These are phyloP conservation scores for Burhinus oedicnemus DNA, from an alignment of 2,113 vertebrate species.

Conservation along the genomic window DNA sequence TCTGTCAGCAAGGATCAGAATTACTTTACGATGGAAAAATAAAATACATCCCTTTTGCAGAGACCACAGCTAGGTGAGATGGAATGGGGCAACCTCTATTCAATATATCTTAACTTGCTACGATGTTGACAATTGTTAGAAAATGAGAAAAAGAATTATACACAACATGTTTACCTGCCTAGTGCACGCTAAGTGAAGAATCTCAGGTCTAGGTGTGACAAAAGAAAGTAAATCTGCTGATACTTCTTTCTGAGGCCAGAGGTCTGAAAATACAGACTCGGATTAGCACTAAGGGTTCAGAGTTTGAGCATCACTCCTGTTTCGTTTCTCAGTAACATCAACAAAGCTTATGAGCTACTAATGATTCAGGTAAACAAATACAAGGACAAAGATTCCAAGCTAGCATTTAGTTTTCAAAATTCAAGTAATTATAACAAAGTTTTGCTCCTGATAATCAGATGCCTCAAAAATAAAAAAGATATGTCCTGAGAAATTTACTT, in stretches of 20 bases:
- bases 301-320: rapidly evolving
- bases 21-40: not conserved
- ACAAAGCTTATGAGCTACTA: not conserved
- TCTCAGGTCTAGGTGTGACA: not conserved
- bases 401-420: not conserved
- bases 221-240: not conserved
- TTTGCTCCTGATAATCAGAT: not conserved
- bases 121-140: not conserved
- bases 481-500: not conserved
- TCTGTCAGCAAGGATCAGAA: not conserved
- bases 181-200: not conserved
- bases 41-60: not conserved
- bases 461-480: not conserved
- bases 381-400: not conserved
- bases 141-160: not conserved
- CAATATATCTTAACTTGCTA: not conserved
- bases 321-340: not conserved
- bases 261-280: not conserved
- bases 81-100: not conserved
- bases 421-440: not conserved
- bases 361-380: not conserved
- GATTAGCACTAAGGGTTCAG: not conserved
- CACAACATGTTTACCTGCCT: not conserved
- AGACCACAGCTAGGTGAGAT: not conserved
- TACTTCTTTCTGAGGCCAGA: not conserved